Base-by-base conservation (phyloP, 2,888 invertebrate species). In the Macaria notata region DNA sequence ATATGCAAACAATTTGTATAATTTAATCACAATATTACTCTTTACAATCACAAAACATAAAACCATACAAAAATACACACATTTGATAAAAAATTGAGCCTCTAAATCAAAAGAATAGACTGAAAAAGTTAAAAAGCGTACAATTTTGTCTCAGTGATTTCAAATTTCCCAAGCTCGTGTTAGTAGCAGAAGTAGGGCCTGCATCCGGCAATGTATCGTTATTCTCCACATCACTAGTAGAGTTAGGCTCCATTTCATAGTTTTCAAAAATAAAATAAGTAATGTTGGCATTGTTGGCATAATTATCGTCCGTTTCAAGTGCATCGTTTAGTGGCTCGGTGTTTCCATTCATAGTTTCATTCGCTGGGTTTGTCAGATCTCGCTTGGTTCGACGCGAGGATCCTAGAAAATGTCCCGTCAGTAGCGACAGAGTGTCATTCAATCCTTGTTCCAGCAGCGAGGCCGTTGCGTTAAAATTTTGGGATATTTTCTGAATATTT, bases 1-100 rank as follows among this genome's bases (percentile, higher is more conserved):
- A 46, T 31, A 33, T 29, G 33, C 41, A 43, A 31, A 9, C 7
- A 60, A n/a, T 54, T 52, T 7, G 58, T 61, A 54, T 65, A 61
- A 61, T 57, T 64, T 64, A 56, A 57, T 41, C 49, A 63, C 49
- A 4, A 52, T 19, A 56, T 59, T 62, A 58, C 56, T 48, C 62
- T 64, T 68, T 61, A 31, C 46, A 57, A 4, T 31, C 7, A 31
- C 30, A 30, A n/a, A 47, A 49, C n/a, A 52, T 38, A 36, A 45
- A 9, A 43, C 44, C 19, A 8, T 5, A 19, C 19, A 5, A 48
- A 44, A 39, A 36, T 36, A 36, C 33, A 36, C 7, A 36, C 7
- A 36, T 2, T 36, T 36, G 4, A 6, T 2, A 6, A 36, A 4
- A 36, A 36, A 6, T 33, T 31, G 8, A 31, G 3, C 31, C 31